A percentile compares a stretch with the other conserved stretches of the same genome.
These are phyloP conservation scores for Labrus mixtus DNA, from an alignment of 2,113 vertebrate genomes.

Conservation along the genomic window DNA sequence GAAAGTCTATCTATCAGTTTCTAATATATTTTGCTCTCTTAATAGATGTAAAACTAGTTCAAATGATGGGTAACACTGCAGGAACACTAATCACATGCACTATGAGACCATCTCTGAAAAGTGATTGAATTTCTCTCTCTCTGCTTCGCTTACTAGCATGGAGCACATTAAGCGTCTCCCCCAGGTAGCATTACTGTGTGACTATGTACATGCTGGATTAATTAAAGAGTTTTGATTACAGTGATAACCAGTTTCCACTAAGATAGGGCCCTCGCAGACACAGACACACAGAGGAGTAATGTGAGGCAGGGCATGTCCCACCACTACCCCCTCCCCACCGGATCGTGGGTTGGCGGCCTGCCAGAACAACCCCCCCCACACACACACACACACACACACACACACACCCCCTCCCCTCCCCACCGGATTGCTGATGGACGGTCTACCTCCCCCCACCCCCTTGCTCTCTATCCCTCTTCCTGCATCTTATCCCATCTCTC, in stretches of 20 bases:
- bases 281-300: conserved; percentile 35
- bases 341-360: too few species aligned
- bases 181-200: conserved; percentile 69
- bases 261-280: conserved; percentile 47
- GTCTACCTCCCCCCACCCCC: too few species aligned
- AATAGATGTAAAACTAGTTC: background rate
- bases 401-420: too few species aligned
- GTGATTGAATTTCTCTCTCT: conserved; percentile 47
- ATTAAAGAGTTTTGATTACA: conserved; percentile 82
- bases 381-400: too few species aligned
- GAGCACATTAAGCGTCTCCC: conserved; percentile 60
- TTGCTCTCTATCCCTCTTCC: too few species aligned
- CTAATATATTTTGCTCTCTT: too few species aligned
- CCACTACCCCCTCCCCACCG: too few species aligned
- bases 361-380: too few species aligned
- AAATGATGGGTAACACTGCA: background rate
- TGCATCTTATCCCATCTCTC: too few species aligned
- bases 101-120: conserved; percentile 8
- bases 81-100: background rate
- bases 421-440: too few species aligned
- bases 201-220: conserved; percentile 74
- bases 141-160: conserved; percentile 40
- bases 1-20: too few species aligned
- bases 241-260: conserved; percentile 67
- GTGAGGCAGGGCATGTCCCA: conserved; percentile 47